phyloP scores from a whole-genome alignment of 2,888 invertebrate genomes.

The Lasioglossum villosulum region DNA sequence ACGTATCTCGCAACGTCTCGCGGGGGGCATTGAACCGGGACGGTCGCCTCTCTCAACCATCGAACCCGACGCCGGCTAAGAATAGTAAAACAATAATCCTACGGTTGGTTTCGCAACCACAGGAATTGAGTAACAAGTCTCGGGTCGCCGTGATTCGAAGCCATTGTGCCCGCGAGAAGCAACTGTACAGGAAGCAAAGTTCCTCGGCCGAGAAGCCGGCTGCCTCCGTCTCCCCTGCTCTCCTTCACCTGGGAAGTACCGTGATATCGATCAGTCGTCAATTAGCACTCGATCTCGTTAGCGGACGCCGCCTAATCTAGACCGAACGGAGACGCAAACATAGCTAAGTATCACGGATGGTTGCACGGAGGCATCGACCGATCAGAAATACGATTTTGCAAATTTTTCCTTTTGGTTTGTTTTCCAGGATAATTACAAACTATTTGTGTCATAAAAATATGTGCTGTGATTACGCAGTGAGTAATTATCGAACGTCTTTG shows the following conservation, averaged over 20 bases:
- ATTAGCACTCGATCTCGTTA: constrained; percentile 36
- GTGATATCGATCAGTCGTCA: constrained; percentile 16
- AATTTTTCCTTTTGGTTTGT: neutral
- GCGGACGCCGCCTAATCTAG: constrained; percentile 5
- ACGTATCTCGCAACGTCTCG: constrained; percentile 1
- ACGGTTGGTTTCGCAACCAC: constrained; percentile 48
- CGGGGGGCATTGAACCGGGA: constrained; percentile 29
- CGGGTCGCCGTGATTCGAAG: neutral
- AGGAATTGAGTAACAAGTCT: constrained; percentile 51
- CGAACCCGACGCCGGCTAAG: constrained; percentile 38
- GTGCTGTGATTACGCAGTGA: neutral
- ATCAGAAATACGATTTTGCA: neutral
- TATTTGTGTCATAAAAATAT: neutral
- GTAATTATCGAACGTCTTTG: neutral
- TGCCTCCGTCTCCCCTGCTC: neutral
- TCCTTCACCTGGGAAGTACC: neutral
- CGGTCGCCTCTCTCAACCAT: neutral
- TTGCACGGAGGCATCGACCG: neutral
- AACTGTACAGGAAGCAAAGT: neutral
- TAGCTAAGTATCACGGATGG: neutral
- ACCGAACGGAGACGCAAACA: constrained; percentile 4
- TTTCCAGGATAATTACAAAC: no score
- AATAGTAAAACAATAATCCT: constrained; percentile 58
- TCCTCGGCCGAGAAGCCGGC: constrained; percentile 1
- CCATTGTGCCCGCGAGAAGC: constrained; percentile 8